These are phyloP conservation scores for Drosophila pullipes DNA, from an alignment of 2,888 invertebrate genomes.

Conservation along the genomic window DNA sequence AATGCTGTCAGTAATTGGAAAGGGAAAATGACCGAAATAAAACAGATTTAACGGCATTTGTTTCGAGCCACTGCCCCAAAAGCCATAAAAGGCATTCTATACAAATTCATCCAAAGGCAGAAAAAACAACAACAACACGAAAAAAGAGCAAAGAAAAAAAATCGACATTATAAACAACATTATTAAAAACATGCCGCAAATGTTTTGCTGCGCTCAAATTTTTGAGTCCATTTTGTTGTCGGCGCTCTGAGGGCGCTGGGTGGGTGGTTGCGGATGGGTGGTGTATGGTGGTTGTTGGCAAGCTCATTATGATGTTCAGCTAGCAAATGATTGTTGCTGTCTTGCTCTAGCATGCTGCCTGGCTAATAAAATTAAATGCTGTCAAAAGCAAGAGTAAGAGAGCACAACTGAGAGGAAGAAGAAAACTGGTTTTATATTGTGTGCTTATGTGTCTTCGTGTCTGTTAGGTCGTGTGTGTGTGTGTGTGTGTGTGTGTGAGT, in stretches of 20 bases:
- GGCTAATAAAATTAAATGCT: constrained; percentile 76
- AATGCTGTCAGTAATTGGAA: constrained; percentile 40
- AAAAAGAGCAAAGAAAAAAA: constrained; percentile 42
- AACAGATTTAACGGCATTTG: constrained; percentile 59
- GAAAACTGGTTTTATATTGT: constrained; percentile 11
- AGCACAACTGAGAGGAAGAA: constrained; percentile 24
- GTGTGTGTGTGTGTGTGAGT: constrained; percentile 20
- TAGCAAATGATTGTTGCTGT: constrained; percentile 59
- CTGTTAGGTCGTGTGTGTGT: constrained; percentile 20
- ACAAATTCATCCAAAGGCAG: constrained; percentile 45
- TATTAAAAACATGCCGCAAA: constrained; percentile 84
- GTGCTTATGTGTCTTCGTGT: constrained; percentile 16
- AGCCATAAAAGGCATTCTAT: constrained; percentile 72
- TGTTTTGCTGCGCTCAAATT: constrained; percentile 75
- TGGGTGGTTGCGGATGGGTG: constrained; percentile 18
- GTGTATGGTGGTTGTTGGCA: constrained; percentile 24
- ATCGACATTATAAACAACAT: constrained; percentile 78
- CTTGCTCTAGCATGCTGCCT: constrained; percentile 31
- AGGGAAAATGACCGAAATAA: constrained; percentile 54
- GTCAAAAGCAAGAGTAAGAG: constrained; percentile 26
- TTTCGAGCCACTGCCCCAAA: constrained; percentile 43
- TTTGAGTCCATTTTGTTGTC: constrained; percentile 83
- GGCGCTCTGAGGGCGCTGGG: constrained; percentile 12
- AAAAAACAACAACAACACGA: constrained; percentile 22
- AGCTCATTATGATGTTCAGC: constrained; percentile 66